phyloP scores from a whole-genome alignment of 1,140 invertebrate species.

The Oryctes rhinoceros region DNA sequence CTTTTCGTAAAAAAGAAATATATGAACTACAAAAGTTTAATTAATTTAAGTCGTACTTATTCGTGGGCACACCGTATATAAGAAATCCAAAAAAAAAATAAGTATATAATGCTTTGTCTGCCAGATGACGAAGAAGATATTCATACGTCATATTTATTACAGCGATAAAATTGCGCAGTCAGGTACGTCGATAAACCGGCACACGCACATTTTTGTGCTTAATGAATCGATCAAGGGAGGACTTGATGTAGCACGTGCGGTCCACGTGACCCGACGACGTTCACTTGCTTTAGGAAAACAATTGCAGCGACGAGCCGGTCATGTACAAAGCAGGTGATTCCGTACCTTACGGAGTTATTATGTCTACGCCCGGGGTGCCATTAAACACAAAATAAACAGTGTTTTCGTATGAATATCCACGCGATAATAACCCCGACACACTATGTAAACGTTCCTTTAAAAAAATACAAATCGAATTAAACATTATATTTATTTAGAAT shows the following conservation, averaged over 20 bases:
- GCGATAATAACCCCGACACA: neutral
- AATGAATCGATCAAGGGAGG: constrained; percentile 48
- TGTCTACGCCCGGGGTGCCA: neutral
- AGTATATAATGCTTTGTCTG: neutral
- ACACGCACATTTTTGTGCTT: constrained; percentile 39
- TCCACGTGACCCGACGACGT: constrained; percentile 46
- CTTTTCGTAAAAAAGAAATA: too few species aligned
- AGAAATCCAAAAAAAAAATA: too few species aligned
- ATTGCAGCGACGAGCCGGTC: constrained; percentile 17
- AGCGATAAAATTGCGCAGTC: constrained; percentile 31
- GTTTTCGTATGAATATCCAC: neutral
- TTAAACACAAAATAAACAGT: neutral
- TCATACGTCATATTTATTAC: neutral
- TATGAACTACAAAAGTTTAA: too few species aligned
- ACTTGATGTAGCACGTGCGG: constrained; percentile 46
- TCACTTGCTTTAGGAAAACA: constrained; percentile 33
- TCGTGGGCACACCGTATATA: too few species aligned
- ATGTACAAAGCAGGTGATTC: constrained; percentile 21
- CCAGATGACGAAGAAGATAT: neutral
- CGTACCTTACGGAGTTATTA: neutral
- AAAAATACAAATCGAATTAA: too few species aligned
- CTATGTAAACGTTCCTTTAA: too few species aligned
- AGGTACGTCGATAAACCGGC: constrained; percentile 38
- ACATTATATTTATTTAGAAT: too few species aligned
- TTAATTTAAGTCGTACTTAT: too few species aligned